These are phyloP conservation scores for Philhelius pedissequus DNA, from an alignment of 2,888 invertebrate genomes.

Conservation along the genomic window DNA sequence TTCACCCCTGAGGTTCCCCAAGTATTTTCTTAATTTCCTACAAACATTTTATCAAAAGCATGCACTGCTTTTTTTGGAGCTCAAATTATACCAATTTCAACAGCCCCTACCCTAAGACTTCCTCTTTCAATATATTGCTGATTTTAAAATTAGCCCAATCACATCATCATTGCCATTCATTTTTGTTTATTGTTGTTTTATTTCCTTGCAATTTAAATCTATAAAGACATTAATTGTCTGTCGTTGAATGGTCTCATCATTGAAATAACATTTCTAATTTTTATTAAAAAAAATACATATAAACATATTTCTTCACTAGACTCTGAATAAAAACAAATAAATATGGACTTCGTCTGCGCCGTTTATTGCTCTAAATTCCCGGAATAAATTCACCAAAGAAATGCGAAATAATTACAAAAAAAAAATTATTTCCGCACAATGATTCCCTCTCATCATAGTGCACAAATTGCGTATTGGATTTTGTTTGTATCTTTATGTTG, in stretches of 20 bases:
- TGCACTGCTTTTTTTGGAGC: too few relatives aligned
- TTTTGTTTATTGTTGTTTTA: conserved; percentile 32
- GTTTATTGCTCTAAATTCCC: conserved; percentile 41
- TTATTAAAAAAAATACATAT: not conserved
- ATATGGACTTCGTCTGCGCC: not conserved
- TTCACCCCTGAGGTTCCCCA: not conserved
- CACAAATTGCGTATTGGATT: not conserved
- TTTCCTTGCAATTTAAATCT: conserved; percentile 23
- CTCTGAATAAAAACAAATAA: not conserved
- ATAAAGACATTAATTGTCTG: conserved; percentile 42
- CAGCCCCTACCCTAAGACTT: not conserved
- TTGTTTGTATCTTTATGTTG: not conserved
- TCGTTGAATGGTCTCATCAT: not conserved
- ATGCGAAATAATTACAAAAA: not conserved
- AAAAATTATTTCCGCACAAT: conserved; percentile 55
- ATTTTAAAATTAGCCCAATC: not conserved
- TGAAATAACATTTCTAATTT: conserved; percentile 1
- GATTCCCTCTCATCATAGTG: conserved; percentile 34
- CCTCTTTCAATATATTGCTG: not conserved
- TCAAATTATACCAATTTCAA: too few relatives aligned
- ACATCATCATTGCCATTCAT: not conserved
- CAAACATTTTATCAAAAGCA: too few relatives aligned
- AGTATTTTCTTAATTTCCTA: not conserved
- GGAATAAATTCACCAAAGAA: conserved; percentile 6
- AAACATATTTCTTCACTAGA: not conserved